Percentiles rank a stretch among this genome's conserved stretches.
phyloP scores from a whole-genome alignment of 2,113 vertebrate species.

The Myotis lucifugus region DNA sequence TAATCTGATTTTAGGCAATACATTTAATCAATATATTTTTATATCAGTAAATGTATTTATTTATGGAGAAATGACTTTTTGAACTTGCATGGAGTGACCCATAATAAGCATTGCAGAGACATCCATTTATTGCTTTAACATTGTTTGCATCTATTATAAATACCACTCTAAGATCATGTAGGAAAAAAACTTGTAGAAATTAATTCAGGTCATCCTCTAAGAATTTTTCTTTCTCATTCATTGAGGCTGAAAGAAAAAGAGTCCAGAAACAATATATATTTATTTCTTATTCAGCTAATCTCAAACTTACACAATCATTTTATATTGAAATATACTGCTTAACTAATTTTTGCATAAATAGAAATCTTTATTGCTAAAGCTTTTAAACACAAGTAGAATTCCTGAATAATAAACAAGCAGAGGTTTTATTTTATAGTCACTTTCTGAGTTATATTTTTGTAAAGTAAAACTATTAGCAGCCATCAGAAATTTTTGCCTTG shows the following conservation, averaged over 20 bases:
- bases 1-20: neutral
- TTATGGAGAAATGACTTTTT: neutral
- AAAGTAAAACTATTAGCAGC: neutral
- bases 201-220: neutral
- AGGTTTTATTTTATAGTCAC: neutral
- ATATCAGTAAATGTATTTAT: neutral
- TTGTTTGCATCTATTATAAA: neutral
- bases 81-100: neutral
- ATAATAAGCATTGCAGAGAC: neutral
- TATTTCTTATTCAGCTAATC: neutral
- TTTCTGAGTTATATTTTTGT: neutral
- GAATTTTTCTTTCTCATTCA: neutral
- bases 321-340: neutral
- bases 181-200: neutral
- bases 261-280: neutral
- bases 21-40: neutral
- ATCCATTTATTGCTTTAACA: neutral
- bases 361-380: neutral
- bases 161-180: neutral
- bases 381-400: neutral
- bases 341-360: neutral
- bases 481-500: neutral
- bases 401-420: neutral
- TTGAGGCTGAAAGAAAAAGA: neutral
- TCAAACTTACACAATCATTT: neutral